Conservation (phyloP, 2,113 vertebrate species). For the Nothoprocta pentlandii region DNA sequence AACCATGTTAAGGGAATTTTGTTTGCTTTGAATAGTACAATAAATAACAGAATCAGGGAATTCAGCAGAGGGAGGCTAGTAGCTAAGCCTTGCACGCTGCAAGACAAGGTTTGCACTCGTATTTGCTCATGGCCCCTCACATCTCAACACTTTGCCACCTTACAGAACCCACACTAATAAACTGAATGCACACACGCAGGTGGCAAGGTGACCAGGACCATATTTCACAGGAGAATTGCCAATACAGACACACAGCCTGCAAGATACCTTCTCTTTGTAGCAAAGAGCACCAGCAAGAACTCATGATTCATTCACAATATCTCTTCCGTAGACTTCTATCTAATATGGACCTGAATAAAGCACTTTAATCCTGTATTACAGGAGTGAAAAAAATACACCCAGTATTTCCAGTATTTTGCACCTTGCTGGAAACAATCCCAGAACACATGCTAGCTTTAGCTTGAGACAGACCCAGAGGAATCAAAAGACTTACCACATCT, state of each 20-base stretch:
- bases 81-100: background rate
- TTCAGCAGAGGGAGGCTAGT: background rate
- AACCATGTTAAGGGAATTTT: background rate
- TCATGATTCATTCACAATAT: accelerated
- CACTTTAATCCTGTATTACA: background rate
- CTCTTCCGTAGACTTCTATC: background rate
- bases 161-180: background rate
- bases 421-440: background rate
- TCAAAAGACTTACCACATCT: background rate
- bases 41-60: background rate
- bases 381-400: background rate
- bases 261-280: background rate
- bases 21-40: background rate
- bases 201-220: background rate
- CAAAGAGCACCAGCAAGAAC: background rate
- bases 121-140: background rate
- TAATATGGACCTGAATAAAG: background rate
- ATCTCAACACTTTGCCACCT: background rate
- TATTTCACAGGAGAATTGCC: background rate
- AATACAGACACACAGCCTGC: accelerated
- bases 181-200: accelerated
- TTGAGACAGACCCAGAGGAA: background rate
- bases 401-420: background rate
- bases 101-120: background rate
- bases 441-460: background rate